These are phyloP conservation scores for Baryphthengus martii DNA, from an alignment of 2,113 vertebrate species.

Conservation along the genomic window DNA sequence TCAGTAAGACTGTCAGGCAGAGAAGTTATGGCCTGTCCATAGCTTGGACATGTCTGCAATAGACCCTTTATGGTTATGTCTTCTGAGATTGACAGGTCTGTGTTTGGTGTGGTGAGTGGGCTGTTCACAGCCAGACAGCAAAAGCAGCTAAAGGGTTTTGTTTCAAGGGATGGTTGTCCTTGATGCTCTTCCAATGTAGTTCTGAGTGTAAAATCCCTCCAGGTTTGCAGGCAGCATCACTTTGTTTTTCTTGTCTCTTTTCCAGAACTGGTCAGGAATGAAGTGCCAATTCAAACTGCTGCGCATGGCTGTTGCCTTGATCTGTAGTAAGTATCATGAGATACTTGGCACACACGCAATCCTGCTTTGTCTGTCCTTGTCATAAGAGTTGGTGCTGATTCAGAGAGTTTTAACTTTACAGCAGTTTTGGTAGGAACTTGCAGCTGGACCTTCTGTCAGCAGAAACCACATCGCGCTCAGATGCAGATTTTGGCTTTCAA, in stretches of 20 bases:
- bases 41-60: neutral
- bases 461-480: neutral
- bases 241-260: slow-evolving; percentile 43
- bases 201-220: neutral
- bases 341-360: neutral
- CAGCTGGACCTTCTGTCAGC: neutral
- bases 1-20: neutral
- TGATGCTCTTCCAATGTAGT: neutral
- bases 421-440: slow-evolving; percentile 4
- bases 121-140: neutral
- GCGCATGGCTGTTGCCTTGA: slow-evolving; percentile 94
- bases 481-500: neutral
- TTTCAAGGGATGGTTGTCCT: neutral
- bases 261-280: slow-evolving; percentile 98
- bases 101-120: neutral
- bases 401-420: neutral
- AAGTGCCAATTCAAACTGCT: slow-evolving; percentile 98
- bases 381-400: neutral
- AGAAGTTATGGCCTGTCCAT: neutral
- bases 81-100: neutral
- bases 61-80: neutral
- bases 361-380: neutral
- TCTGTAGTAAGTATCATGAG: slow-evolving; percentile 90
- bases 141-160: neutral
- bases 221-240: neutral